phyloP scores from a whole-genome alignment of 53 echinoderm and acorn worm species.

The Hippasteria phrygiana region DNA sequence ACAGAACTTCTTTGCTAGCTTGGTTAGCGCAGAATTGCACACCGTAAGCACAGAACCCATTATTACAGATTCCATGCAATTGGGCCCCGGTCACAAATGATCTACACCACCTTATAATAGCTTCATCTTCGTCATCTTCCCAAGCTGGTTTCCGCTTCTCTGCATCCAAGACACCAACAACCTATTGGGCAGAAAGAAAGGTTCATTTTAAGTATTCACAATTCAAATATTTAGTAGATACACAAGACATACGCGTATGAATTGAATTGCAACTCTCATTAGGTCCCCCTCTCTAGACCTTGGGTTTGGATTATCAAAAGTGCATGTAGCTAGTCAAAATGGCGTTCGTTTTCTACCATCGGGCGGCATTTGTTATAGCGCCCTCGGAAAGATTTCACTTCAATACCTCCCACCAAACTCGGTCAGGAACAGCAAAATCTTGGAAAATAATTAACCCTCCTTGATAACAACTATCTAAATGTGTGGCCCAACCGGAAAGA shows the following conservation, averaged over 20 bases:
- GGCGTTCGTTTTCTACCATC: too few species aligned
- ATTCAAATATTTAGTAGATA: not conserved
- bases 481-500: too few species aligned
- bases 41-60: not conserved
- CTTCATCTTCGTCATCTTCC: slow-evolving; percentile 92
- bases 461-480: too few species aligned
- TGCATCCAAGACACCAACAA: slow-evolving; percentile 65
- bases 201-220: not conserved
- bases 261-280: not conserved
- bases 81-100: not conserved
- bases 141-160: slow-evolving; percentile 84
- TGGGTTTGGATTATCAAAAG: too few species aligned
- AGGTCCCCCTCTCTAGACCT: not conserved
- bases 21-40: too few species aligned
- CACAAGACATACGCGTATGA: not conserved
- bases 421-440: too few species aligned
- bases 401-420: too few species aligned
- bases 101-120: slow-evolving; percentile 6
- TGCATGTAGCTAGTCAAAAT: too few species aligned
- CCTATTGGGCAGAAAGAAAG: not conserved
- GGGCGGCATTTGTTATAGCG: too few species aligned
- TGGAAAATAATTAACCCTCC: too few species aligned
- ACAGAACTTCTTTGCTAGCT: too few species aligned
- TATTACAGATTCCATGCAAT: not conserved
- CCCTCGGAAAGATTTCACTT: too few species aligned